Evolutionary conservation across 2,888 invertebrate species (phyloP).

Genomic region (Platynereis dumerilii): DNA sequence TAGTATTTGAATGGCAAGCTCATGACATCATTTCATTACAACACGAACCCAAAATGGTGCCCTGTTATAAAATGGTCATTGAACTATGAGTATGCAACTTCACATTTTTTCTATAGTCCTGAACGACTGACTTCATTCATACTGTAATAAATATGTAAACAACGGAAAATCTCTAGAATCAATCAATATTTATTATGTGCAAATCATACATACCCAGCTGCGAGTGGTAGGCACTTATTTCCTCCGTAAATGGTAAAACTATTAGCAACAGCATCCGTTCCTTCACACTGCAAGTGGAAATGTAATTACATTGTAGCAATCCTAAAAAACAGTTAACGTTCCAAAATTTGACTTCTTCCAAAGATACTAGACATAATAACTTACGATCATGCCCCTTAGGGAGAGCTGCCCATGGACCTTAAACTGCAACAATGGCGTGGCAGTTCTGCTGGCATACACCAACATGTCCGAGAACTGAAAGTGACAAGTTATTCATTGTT

Average conservation of each 20-base stretch:
- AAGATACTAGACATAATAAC: conserved; percentile 28
- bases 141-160: too few relatives aligned
- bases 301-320: not conserved
- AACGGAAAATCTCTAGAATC: too few relatives aligned
- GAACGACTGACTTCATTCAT: too few relatives aligned
- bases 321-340: not conserved
- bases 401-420: conserved; percentile 89
- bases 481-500: too few relatives aligned
- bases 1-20: too few relatives aligned
- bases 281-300: conserved; percentile 66
- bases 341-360: not conserved
- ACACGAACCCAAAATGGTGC: too few relatives aligned
- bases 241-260: conserved; percentile 84
- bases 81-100: too few relatives aligned
- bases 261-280: conserved; percentile 76
- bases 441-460: conserved; percentile 78
- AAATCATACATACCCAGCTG: conserved; percentile 68
- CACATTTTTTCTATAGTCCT: too few relatives aligned
- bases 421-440: conserved; percentile 73
- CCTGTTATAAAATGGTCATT: too few relatives aligned
- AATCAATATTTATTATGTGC: too few relatives aligned
- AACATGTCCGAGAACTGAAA: conserved; percentile 90
- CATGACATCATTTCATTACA: too few relatives aligned
- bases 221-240: conserved; percentile 81
- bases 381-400: conserved; percentile 77